Conservation (phyloP, 1,140 invertebrate species). For the Heliconius hewitsoni region DNA sequence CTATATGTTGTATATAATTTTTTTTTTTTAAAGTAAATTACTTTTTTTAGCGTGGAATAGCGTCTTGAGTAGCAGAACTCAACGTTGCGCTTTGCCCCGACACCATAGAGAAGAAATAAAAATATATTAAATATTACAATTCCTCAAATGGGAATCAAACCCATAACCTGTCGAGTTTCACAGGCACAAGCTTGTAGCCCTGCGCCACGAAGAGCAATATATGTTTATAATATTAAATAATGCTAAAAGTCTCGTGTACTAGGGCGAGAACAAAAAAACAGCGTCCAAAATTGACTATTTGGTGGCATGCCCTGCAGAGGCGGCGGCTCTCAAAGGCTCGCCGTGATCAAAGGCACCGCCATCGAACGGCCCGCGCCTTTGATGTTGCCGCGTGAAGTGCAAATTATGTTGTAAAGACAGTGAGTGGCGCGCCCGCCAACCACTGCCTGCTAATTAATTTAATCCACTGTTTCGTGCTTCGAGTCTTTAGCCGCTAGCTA, state of each 20-base stretch:
- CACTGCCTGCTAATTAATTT: slow-evolving; percentile 75
- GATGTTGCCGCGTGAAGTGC: slow-evolving; percentile 77
- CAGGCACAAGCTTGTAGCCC: too few relatives aligned
- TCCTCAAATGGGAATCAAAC: too few relatives aligned
- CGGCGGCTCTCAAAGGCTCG: slow-evolving; percentile 75
- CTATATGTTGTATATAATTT: too few relatives aligned
- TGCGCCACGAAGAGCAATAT: background rate
- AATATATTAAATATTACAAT: too few relatives aligned
- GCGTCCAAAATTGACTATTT: slow-evolving; percentile 76
- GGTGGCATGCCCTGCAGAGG: slow-evolving; percentile 72
- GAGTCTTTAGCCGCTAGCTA: slow-evolving; percentile 4
- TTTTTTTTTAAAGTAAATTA: too few relatives aligned
- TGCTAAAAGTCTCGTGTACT: background rate
- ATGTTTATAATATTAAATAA: background rate
- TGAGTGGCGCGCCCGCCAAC: slow-evolving; percentile 69
- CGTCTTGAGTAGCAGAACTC: too few relatives aligned
- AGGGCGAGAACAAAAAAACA: slow-evolving; percentile 55
- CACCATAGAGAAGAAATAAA: too few relatives aligned
- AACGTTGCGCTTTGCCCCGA: too few relatives aligned
- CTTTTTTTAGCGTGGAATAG: too few relatives aligned
- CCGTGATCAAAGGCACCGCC: slow-evolving; percentile 76
- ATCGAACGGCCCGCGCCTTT: slow-evolving; percentile 66
- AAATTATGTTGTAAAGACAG: slow-evolving; percentile 82
- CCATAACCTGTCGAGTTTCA: too few relatives aligned
- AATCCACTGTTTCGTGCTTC: slow-evolving; percentile 52